phyloP scores from a whole-genome alignment of 2,113 vertebrate species.

The Eudyptes chrysolophus region DNA sequence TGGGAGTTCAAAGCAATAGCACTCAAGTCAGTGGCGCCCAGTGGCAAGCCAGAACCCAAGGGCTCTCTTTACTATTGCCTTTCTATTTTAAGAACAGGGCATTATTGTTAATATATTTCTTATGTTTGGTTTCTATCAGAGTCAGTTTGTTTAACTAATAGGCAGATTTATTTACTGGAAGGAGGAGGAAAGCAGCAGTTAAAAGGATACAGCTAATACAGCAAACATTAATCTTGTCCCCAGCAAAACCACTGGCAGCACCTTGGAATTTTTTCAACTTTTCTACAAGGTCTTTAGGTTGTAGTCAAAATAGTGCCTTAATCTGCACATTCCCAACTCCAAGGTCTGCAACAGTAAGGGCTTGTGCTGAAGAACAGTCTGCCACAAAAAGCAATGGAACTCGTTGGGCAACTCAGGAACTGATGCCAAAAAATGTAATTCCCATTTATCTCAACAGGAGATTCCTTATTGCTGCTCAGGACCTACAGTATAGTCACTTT shows the following conservation, averaged over 20 bases:
- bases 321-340: slow-evolving; percentile 26
- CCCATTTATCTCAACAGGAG: not conserved
- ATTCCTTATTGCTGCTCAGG: not conserved
- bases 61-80: not conserved
- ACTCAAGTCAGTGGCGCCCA: not conserved
- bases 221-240: slow-evolving; percentile 22
- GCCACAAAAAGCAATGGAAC: not conserved
- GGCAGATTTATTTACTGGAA: slow-evolving; percentile 48
- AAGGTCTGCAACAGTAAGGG: not conserved
- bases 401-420: not conserved
- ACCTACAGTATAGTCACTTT: rapidly evolving
- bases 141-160: slow-evolving; percentile 53
- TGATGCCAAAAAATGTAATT: not conserved
- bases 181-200: slow-evolving; percentile 31
- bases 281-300: slow-evolving; percentile 36
- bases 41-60: not conserved
- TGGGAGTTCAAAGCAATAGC: not conserved
- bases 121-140: slow-evolving; percentile 28
- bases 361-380: not conserved
- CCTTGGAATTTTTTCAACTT: slow-evolving; percentile 44
- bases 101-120: slow-evolving; percentile 27
- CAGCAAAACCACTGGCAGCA: slow-evolving; percentile 28
- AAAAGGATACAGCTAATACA: slow-evolving; percentile 45
- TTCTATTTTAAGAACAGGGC: slow-evolving; percentile 29
- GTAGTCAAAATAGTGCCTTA: slow-evolving; percentile 40